Conservation (phyloP, 1,140 invertebrate species). For the Heliconius melpomene region DNA sequence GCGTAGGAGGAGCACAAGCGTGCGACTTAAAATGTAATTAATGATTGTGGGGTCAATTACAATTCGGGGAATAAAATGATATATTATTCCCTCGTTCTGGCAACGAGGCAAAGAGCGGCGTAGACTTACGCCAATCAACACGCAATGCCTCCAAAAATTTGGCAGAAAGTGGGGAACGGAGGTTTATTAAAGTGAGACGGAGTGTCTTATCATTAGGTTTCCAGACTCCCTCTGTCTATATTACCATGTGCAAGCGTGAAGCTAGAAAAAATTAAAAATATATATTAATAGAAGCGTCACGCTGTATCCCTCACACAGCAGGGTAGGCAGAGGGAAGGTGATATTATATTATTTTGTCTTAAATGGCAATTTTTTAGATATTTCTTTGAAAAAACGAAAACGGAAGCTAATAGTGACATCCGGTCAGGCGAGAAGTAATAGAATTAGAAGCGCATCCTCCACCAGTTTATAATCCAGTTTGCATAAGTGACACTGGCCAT, state of each 20-base stretch:
- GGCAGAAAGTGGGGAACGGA: not conserved
- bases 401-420: not conserved
- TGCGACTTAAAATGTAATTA: not conserved
- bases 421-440: conserved; percentile 12
- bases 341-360: too few relatives aligned
- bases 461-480: conserved; percentile 31
- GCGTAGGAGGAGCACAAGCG: too few relatives aligned
- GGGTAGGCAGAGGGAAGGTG: too few relatives aligned
- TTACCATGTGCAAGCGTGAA: too few relatives aligned
- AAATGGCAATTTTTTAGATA: too few relatives aligned
- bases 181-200: too few relatives aligned
- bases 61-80: not conserved
- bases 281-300: too few relatives aligned
- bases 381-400: not conserved
- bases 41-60: not conserved
- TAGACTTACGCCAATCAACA: not conserved
- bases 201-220: not conserved
- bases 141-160: too few relatives aligned
- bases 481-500: conserved; percentile 25
- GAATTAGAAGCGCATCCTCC: conserved; percentile 33
- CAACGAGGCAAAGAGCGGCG: not conserved
- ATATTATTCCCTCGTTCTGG: not conserved
- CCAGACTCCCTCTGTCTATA: too few relatives aligned
- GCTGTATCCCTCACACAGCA: too few relatives aligned
- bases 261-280: too few relatives aligned